A percentile compares a stretch with the other conserved stretches of the same genome.
phyloP scores from a whole-genome alignment of 2,113 vertebrate species.

The Pedetes capensis region DNA sequence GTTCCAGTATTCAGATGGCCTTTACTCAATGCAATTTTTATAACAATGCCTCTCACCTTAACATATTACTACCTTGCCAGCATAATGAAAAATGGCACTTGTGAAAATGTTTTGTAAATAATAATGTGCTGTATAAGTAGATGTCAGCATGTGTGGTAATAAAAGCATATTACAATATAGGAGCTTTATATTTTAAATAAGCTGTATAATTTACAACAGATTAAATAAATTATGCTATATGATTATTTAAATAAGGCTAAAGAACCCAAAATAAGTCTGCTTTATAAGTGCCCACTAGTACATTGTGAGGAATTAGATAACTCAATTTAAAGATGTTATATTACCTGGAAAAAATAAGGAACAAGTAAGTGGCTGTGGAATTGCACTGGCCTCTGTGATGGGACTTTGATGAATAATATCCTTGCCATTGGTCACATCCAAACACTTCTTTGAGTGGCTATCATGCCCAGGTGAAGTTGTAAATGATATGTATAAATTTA shows the following conservation, averaged over 20 bases:
- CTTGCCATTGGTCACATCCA: neutral
- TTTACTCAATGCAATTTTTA: neutral
- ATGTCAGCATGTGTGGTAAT: neutral
- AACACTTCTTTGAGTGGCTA: neutral
- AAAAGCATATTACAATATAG: neutral
- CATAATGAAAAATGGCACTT: neutral
- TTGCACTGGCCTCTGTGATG: neutral
- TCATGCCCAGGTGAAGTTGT: neutral
- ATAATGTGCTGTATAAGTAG: neutral
- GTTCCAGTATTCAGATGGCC: too few relatives aligned
- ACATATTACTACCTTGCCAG: too few relatives aligned
- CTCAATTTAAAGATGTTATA: neutral
- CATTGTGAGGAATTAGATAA: neutral
- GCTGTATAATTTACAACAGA: neutral
- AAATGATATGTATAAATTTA: neutral
- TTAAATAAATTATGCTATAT: neutral
- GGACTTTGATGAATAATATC: neutral
- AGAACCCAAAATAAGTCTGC: neutral
- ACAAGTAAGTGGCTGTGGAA: neutral
- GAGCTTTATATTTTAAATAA: neutral
- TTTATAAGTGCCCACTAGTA: neutral
- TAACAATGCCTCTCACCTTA: neutral
- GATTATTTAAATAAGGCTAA: neutral
- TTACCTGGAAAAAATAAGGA: neutral
- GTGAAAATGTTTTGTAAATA: neutral